Conservation (phyloP, 2,888 invertebrate genomes). For the Limenitis arthemis region DNA sequence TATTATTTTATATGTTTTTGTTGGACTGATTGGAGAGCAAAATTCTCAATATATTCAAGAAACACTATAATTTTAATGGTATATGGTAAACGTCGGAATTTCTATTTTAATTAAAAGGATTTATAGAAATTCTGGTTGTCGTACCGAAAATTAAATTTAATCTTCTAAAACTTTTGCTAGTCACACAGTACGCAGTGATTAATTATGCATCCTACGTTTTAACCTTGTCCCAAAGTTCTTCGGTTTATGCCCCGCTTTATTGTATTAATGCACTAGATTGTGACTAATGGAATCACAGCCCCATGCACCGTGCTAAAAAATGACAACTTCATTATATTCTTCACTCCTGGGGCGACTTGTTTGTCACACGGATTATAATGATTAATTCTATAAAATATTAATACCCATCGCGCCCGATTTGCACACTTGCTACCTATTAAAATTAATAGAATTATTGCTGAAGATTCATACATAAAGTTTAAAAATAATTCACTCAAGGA, state of each 20-base stretch:
- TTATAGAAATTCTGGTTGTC: too few species aligned
- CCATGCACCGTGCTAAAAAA: conserved; percentile 66
- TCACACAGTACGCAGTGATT: conserved; percentile 7
- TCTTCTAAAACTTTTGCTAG: neutral
- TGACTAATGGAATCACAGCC: conserved; percentile 71
- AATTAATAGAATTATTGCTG: conserved; percentile 57
- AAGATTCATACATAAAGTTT: too few species aligned
- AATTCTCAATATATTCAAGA: too few species aligned
- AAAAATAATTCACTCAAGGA: conserved; percentile 12
- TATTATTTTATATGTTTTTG: too few species aligned
- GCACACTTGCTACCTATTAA: conserved; percentile 58
- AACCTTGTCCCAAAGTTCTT: conserved; percentile 10
- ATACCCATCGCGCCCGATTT: conserved; percentile 62
- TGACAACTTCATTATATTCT: conserved; percentile 73
- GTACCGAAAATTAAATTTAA: neutral
- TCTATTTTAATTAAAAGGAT: too few species aligned
- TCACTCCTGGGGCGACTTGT: conserved; percentile 66
- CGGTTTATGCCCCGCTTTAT: conserved; percentile 32
- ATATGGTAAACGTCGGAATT: too few species aligned
- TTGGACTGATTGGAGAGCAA: too few species aligned
- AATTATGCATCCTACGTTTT: conserved; percentile 7
- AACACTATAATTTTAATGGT: too few species aligned
- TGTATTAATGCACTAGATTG: conserved; percentile 59
- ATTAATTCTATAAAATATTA: conserved; percentile 72
- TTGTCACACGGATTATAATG: conserved; percentile 71